phyloP scores from a whole-genome alignment of 2,113 vertebrate species.

The Colaptes auratus region DNA sequence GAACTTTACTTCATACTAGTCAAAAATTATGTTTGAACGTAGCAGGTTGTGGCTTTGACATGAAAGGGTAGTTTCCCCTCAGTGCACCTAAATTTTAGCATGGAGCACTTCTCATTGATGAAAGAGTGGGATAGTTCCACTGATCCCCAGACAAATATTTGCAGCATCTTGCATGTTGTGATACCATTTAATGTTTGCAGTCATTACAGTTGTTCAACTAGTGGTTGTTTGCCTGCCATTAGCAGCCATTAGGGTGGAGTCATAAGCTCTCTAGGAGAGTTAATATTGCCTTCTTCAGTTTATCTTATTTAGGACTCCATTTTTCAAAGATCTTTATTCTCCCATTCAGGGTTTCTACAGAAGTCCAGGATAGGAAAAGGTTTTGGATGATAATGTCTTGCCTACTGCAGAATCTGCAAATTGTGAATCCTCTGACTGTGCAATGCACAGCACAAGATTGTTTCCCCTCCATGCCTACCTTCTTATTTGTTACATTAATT shows the following conservation, averaged over 20 bases:
- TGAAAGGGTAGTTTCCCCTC: background rate
- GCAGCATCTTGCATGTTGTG: background rate
- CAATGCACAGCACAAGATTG: background rate
- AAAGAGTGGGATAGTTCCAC: background rate
- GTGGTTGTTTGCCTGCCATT: background rate
- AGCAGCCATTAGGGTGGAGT: background rate
- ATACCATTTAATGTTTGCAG: background rate
- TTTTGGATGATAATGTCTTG: background rate
- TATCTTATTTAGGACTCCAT: background rate
- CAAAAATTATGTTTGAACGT: background rate
- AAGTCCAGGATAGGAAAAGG: background rate
- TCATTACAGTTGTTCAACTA: background rate
- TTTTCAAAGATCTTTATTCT: background rate
- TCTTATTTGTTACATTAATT: background rate
- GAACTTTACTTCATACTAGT: background rate
- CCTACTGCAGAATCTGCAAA: background rate
- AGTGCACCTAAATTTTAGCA: background rate
- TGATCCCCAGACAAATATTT: background rate
- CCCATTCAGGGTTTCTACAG: background rate
- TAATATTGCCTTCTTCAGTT: background rate
- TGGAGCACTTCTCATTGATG: background rate
- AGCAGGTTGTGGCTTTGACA: background rate
- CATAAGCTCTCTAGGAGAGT: background rate
- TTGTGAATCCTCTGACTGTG: background rate
- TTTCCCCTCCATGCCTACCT: accelerated